These are phyloP conservation scores for Apamea epomidion DNA, from an alignment of 2,888 invertebrate genomes.

Conservation along the genomic window DNA sequence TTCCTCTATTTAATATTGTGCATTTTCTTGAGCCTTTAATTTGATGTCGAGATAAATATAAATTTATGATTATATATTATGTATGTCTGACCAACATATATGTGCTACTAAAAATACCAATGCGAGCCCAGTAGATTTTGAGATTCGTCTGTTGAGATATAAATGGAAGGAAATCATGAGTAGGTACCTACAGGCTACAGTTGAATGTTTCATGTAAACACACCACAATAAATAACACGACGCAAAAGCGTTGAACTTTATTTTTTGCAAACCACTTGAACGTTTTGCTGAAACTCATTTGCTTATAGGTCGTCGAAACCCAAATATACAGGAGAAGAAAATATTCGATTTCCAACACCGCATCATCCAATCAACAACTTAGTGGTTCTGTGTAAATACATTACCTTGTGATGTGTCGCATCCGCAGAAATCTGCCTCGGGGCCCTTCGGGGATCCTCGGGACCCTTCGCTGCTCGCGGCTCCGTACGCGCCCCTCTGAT, in stretches of 20 bases:
- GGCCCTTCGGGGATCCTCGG: constrained; percentile 48
- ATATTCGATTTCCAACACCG: constrained; percentile 68
- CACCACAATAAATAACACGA: constrained; percentile 3
- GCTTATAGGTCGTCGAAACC: constrained; percentile 28
- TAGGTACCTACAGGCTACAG: background rate
- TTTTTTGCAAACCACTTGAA: constrained; percentile 32
- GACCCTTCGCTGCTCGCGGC: constrained; percentile 50
- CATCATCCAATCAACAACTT: constrained; percentile 77
- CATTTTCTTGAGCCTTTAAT: background rate
- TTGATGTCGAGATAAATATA: background rate
- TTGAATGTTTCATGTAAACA: background rate
- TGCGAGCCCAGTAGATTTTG: background rate
- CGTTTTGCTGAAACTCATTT: constrained; percentile 47
- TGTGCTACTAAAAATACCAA: background rate
- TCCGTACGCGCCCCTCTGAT: constrained; percentile 70
- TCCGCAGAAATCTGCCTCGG: constrained; percentile 71
- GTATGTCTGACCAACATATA: background rate
- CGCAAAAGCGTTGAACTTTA: background rate
- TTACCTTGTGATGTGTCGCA: constrained; percentile 73
- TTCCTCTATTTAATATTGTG: background rate
- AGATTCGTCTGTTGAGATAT: background rate
- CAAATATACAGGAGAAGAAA: constrained; percentile 54
- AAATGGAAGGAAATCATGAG: background rate
- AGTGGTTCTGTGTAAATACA: constrained; percentile 73
- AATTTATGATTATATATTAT: background rate